phyloP scores from a whole-genome alignment of 2,797 vertebrate genomes.

The Danionella dracula region DNA sequence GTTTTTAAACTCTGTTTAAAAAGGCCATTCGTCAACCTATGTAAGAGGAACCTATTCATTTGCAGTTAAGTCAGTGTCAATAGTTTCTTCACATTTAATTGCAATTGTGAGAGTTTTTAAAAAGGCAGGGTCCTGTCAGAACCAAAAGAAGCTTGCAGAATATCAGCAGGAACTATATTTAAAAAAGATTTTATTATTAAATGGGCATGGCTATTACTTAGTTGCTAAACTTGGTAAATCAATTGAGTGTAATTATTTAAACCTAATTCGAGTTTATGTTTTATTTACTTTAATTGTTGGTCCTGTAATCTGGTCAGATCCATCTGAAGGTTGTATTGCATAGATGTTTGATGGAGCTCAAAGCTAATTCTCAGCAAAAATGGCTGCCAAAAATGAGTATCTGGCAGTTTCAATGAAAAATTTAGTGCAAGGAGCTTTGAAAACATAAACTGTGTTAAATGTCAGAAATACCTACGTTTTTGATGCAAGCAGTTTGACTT shows the following conservation, averaged over 20 bases:
- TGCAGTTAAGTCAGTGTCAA: slow-evolving; percentile 23
- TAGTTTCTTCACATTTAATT: slow-evolving; percentile 51
- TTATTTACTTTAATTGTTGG: too few relatives aligned
- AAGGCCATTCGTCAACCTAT: slow-evolving; percentile 26
- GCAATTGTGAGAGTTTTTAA: too few relatives aligned
- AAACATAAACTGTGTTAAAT: slow-evolving; percentile 39
- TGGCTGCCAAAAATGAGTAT: slow-evolving; percentile 43
- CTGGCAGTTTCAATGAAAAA: slow-evolving; percentile 38
- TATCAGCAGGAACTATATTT: too few relatives aligned
- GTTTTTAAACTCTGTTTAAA: slow-evolving; percentile 73
- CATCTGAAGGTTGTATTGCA: not conserved
- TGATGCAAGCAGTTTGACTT: slow-evolving; percentile 5
- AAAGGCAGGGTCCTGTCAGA: too few relatives aligned
- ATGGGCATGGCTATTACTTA: too few relatives aligned
- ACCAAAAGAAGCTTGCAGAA: too few relatives aligned
- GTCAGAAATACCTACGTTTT: slow-evolving; percentile 18
- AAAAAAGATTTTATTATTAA: too few relatives aligned
- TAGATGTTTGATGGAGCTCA: not conserved
- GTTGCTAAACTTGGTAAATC: too few relatives aligned
- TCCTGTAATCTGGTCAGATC: not conserved
- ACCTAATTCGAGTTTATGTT: too few relatives aligned
- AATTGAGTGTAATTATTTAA: too few relatives aligned
- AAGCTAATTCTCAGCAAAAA: not conserved
- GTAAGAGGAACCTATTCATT: slow-evolving; percentile 17
- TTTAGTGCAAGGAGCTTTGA: slow-evolving; percentile 31